Evolutionary conservation across 2,797 vertebrate genomes (phyloP).

Genomic region (Ceyx erithaca): DNA sequence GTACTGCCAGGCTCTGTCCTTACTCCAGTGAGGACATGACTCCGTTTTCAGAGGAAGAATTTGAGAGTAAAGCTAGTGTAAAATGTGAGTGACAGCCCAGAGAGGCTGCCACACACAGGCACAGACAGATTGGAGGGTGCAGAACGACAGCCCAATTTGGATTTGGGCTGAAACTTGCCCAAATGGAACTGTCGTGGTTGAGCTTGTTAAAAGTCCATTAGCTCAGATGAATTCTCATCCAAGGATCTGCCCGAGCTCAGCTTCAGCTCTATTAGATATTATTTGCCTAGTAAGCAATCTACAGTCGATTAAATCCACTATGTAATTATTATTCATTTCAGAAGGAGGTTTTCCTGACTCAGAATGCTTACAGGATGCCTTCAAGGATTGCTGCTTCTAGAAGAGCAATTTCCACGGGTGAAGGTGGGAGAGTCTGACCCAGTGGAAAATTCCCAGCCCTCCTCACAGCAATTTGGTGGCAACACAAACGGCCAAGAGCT

Average conservation of each 20-base stretch:
- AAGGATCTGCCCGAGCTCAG: neutral
- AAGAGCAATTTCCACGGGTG: neutral
- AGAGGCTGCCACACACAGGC: neutral
- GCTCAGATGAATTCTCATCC: neutral
- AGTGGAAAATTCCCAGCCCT: neutral
- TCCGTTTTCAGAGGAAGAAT: neutral
- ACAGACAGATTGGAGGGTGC: neutral
- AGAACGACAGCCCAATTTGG: neutral
- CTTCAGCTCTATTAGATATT: neutral
- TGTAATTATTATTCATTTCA: neutral
- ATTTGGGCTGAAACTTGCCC: neutral
- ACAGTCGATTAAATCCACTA: neutral
- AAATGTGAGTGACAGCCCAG: neutral
- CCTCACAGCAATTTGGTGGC: neutral
- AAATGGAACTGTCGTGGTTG: neutral
- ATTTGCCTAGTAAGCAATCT: neutral
- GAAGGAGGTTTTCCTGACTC: neutral
- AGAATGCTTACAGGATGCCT: neutral
- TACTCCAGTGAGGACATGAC: neutral
- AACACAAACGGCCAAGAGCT: accelerated
- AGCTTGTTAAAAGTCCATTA: neutral
- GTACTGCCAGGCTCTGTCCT: neutral
- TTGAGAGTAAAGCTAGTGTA: neutral
- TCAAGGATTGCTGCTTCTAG: neutral
- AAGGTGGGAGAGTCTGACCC: neutral